Evolutionary conservation across 2,113 vertebrate genomes (phyloP).

Genomic region (Nibea albiflora): DNA sequence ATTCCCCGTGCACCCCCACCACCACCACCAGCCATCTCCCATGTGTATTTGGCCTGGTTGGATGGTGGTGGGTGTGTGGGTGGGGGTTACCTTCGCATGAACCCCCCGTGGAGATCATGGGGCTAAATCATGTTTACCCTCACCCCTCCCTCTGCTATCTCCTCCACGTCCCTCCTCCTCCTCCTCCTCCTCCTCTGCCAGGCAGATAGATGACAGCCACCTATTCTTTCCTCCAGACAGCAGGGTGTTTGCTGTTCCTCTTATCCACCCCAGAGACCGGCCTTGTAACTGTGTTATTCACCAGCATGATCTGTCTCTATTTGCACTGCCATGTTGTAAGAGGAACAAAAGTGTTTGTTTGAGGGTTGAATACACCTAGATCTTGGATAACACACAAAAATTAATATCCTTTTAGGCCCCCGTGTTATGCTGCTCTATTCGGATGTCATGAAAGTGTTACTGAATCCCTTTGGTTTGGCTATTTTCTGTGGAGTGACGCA

Average conservation of each 20-base stretch:
- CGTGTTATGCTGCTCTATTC: slow-evolving; percentile 3
- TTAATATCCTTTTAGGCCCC: slow-evolving; percentile 39
- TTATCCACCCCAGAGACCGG: slow-evolving; percentile 71
- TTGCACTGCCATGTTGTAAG: slow-evolving; percentile 59
- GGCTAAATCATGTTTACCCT: slow-evolving; percentile 77
- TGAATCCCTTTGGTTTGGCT: slow-evolving; percentile 16
- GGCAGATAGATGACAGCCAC: slow-evolving; percentile 72
- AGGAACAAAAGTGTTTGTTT: slow-evolving; percentile 61
- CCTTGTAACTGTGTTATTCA: slow-evolving; percentile 65
- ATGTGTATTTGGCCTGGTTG: slow-evolving; percentile 53
- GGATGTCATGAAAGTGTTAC: neutral
- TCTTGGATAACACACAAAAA: slow-evolving; percentile 57
- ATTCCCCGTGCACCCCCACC: slow-evolving; percentile 43
- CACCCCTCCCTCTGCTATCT: slow-evolving; percentile 20
- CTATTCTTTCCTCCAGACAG: slow-evolving; percentile 72
- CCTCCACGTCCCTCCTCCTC: slow-evolving; percentile 24
- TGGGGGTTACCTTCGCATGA: slow-evolving; percentile 57
- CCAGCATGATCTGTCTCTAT: slow-evolving; percentile 64
- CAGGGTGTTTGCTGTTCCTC: slow-evolving; percentile 76
- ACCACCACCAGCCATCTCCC: slow-evolving; percentile 18
- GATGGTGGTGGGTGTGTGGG: neutral
- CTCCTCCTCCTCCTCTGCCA: slow-evolving; percentile 46
- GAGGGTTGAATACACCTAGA: slow-evolving; percentile 45
- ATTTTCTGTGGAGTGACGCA: slow-evolving; percentile 30
- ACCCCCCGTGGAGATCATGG: slow-evolving; percentile 71